These are phyloP conservation scores for Athripsodes cinereus DNA, from an alignment of 2,888 invertebrate species.

Conservation along the genomic window DNA sequence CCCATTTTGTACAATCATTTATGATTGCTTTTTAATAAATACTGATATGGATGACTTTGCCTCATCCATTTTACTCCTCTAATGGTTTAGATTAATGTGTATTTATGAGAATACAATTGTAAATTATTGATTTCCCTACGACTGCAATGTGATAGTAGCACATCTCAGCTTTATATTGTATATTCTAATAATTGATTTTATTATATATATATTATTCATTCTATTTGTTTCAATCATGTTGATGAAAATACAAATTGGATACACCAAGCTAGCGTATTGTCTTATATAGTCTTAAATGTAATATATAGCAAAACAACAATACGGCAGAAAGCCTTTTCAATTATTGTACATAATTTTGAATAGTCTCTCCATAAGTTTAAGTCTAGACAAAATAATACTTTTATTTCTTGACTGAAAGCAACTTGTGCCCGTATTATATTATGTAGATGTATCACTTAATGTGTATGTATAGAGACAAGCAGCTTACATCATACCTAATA, in stretches of 20 bases:
- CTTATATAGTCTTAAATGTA: constrained; percentile 23
- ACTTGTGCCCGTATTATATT: constrained; percentile 2
- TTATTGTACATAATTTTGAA: constrained; percentile 23
- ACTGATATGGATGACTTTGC: too few species aligned
- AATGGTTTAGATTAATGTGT: too few species aligned
- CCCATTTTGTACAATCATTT: too few species aligned
- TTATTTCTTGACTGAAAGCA: constrained; percentile 27
- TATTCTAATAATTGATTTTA: neutral
- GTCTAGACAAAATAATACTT: constrained; percentile 22
- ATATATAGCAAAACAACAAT: constrained; percentile 19
- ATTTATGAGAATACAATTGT: too few species aligned
- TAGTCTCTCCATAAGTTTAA: constrained; percentile 24
- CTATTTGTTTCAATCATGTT: constrained; percentile 11
- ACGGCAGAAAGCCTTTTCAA: constrained; percentile 17
- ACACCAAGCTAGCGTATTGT: constrained; percentile 27
- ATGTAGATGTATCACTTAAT: neutral
- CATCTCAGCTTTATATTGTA: constrained; percentile 17
- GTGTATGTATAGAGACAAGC: neutral
- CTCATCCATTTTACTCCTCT: too few species aligned
- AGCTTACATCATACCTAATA: neutral
- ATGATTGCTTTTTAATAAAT: too few species aligned
- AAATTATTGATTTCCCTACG: neutral
- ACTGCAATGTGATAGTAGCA: constrained; percentile 13
- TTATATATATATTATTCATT: constrained; percentile 6
- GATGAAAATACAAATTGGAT: constrained; percentile 19